Base-by-base conservation (phyloP, 2,888 invertebrate genomes). In the Epistrophella euchroma region DNA sequence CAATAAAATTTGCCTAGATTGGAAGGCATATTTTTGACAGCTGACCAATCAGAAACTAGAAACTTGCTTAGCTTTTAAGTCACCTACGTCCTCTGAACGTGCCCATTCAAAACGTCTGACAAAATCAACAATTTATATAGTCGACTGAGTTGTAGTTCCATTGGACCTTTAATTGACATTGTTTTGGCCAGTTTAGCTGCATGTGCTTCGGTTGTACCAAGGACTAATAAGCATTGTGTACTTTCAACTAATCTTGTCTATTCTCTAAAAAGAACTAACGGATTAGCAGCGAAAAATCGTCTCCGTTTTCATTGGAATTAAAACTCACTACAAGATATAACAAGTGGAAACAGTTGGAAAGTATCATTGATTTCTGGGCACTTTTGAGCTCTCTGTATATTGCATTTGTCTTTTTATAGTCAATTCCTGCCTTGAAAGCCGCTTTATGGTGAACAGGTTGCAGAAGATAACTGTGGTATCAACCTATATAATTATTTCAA, bases 101-200 rank as follows among this genome's bases (percentile, higher is more conserved):
- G n/a, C n/a, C n/a, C n/a, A n/a, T 95, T 94, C 94, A 96, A 96
- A 25, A 97, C 92, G 88, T 97, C 97, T 89, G 96, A 94, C 83
- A 99, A 92, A 93, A 98, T 96, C 85, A 99, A 91, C 10, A 98
- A 96, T 80, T 97, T 93, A 91, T 97, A 98, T 92, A 98, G 96
- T 66, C 98, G 94, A 88, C 95, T 94, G 78, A 97, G 70, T 82
- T 90, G 89, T 7, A 90, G 66, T 37, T 91, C 90, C 74, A 92
- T 87, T 3, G 91, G 89, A 2, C 92, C 95, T 89, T 95, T 95
- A 1, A 95, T 94, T 11, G 94, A 93, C 90, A 94, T 94, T 4
- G 96, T 96, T 19, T 95, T 95, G 88, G 95, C 94, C 93, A 96
- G 94, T 88, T 94, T 94, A 0, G 95, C 93, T 0, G 96, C 94